phyloP scores from a whole-genome alignment of 2,113 vertebrate species.

The Lophura nycthemera region DNA sequence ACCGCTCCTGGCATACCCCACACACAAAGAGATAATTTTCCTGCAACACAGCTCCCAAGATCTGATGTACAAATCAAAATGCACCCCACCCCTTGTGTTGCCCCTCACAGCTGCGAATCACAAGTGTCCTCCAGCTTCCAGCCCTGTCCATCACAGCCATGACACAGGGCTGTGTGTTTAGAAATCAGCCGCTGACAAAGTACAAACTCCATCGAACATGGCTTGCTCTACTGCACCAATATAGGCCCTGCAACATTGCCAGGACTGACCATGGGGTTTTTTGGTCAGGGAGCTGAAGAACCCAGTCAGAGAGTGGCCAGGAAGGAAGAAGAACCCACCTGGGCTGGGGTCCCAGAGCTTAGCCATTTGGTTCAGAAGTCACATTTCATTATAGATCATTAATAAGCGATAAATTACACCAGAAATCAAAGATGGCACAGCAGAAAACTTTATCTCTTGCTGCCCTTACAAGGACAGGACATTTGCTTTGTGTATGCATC shows the following conservation, averaged over 20 bases:
- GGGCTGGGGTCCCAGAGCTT: neutral
- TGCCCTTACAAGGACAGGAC: neutral
- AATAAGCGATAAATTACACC: neutral
- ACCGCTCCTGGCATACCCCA: neutral
- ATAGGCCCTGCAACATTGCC: neutral
- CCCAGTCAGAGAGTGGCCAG: neutral
- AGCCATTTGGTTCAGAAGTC: neutral
- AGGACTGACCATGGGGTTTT: neutral
- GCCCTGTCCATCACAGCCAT: neutral
- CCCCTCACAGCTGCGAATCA: neutral
- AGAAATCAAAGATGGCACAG: neutral
- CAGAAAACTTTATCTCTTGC: neutral
- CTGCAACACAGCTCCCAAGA: neutral
- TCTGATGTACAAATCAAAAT: neutral
- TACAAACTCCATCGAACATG: neutral
- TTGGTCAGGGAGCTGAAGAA: neutral
- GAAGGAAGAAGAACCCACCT: neutral
- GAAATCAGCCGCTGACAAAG: neutral
- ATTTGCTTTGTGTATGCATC: neutral
- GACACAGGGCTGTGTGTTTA: neutral
- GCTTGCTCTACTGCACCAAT: neutral
- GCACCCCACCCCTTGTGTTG: neutral
- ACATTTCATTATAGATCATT: neutral
- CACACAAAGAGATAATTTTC: rapidly evolving
- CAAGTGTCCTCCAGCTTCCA: neutral